Evolutionary conservation across 2,888 invertebrate genomes (phyloP), one percentile per base, ranked within the genome.

Genomic region (Myathropa florea): DNA sequence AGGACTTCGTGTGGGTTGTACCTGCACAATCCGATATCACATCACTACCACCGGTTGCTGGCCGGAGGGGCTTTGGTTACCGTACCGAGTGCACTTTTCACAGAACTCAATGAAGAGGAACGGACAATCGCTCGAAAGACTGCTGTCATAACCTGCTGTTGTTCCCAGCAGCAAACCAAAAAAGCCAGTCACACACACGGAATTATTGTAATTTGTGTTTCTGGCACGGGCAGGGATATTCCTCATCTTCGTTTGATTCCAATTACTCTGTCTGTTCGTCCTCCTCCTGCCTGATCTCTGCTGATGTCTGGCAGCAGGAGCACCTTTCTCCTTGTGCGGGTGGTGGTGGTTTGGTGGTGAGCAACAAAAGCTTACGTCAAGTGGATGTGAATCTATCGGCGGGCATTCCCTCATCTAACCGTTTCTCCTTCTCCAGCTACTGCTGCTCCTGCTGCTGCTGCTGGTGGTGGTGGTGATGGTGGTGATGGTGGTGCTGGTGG

Each of bases 201-300:
- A 86, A 83, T 82, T 83, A 86, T 86, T 86, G 78, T 83, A 86
- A 86, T 86, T 86, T 86, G 83, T 82, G 78, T 75, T 79, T 46
- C 86, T 78, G 78, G 83, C 86, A 83, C 68, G 57, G 57, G 75
- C 83, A 83, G 83, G 73, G 55, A 79, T 78, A 65, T 71, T 64
- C 46, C 71, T 64, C 86, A 73, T 86, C 83, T 86, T 86, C 85
- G 67, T 82, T 85, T 85, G 81, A 85, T 85, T 85, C 75, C 86
- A 86, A 86, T 86, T 86, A 86, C 86, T 39, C 64, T 55, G 24
- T 83, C 73, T 75, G 2, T 6, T n/a, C n/a, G 39, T 3, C 18
- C n/a, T 18, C 39, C 39, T 46, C n/a, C 39, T 46, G 6, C 33
- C 46, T 46, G 46, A 46, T 46, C 46, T 46, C 46, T 46, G 46